Conservation (phyloP, 2,888 invertebrate genomes). For the Argyra leucocephala region DNA sequence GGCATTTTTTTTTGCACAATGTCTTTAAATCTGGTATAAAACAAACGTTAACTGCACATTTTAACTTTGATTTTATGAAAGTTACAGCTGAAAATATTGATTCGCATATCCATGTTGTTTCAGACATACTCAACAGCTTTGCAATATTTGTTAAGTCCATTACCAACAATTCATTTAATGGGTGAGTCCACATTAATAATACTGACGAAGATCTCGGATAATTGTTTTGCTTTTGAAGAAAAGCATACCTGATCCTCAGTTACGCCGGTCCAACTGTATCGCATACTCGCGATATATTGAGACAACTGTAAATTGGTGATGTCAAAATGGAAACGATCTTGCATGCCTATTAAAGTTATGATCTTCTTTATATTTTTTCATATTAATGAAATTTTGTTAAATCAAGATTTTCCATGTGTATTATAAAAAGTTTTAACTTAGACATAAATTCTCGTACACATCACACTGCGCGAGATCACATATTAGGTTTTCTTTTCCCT, state of each 20-base stretch:
- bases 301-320: too few relatives aligned
- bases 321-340: too few relatives aligned
- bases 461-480: too few relatives aligned
- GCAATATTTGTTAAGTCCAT: background rate
- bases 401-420: too few relatives aligned
- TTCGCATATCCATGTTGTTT: background rate
- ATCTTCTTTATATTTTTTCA: too few relatives aligned
- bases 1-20: background rate
- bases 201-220: background rate
- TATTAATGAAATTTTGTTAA: too few relatives aligned
- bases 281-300: too few relatives aligned
- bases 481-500: too few relatives aligned
- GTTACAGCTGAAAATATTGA: slow-evolving; percentile 1
- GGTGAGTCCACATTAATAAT: background rate
- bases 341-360: too few relatives aligned
- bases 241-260: background rate
- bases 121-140: slow-evolving; percentile 10
- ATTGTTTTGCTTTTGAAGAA: slow-evolving; percentile 4
- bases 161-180: slow-evolving; percentile 9
- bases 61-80: slow-evolving; percentile 9
- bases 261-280: slow-evolving; percentile 8
- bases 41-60: slow-evolving; percentile 2
- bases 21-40: slow-evolving; percentile 8
- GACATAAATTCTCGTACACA: too few relatives aligned
- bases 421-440: too few relatives aligned